Evolutionary conservation across 2,113 vertebrate genomes (phyloP).

Genomic region (Nothoprocta pentlandii): DNA sequence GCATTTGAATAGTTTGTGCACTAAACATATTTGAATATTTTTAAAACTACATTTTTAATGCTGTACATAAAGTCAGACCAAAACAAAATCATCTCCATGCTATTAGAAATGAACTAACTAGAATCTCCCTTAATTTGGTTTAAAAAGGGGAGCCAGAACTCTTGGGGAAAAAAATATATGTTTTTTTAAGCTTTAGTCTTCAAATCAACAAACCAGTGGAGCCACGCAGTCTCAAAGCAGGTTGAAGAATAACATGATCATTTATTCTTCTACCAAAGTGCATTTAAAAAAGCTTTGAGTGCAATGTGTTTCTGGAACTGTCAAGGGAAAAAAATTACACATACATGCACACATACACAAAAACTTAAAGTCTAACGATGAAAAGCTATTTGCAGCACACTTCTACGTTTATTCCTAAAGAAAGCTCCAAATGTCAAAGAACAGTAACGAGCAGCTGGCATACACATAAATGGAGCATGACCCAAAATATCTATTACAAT

Average conservation of each 20-base stretch:
- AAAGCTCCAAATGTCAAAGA: constrained; percentile 36
- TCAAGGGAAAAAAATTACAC: neutral
- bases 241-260: neutral
- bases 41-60: neutral
- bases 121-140: neutral
- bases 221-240: neutral
- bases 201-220: neutral
- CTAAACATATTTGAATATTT: neutral
- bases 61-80: neutral
- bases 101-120: neutral
- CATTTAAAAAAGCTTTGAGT: neutral
- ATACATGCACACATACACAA: too few relatives aligned
- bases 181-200: neutral
- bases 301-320: neutral
- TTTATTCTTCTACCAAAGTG: neutral
- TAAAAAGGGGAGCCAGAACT: neutral
- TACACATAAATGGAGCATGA: constrained; percentile 32
- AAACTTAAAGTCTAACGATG: neutral
- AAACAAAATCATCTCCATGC: neutral
- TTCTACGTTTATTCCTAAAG: constrained; percentile 43
- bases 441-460: neutral
- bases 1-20: neutral
- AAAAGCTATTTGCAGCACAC: constrained; percentile 6
- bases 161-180: neutral
- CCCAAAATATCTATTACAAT: constrained; percentile 18